Evolutionary conservation across 2,797 vertebrate species (phyloP).

Genomic region (Lacerta bilineata): DNA sequence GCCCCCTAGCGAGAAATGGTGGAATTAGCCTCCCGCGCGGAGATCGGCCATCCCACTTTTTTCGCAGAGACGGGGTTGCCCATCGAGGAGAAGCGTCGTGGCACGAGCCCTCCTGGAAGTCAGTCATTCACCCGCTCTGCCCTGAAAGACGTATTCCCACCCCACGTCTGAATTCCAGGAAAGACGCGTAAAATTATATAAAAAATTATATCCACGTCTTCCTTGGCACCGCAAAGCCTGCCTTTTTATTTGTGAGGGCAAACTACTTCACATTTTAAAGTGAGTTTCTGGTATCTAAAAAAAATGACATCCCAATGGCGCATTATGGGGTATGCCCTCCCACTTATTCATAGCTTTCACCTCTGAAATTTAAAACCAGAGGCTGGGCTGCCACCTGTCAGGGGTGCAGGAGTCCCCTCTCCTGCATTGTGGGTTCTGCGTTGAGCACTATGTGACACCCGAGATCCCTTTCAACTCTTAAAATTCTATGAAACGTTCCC

Average conservation of each 20-base stretch:
- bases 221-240: not conserved
- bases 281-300: not conserved
- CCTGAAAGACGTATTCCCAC: not conserved
- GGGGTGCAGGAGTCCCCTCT: too few species aligned
- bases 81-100: not conserved
- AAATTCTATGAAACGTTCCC: not conserved
- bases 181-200: too few species aligned
- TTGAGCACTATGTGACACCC: too few species aligned
- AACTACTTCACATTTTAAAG: not conserved
- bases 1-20: not conserved
- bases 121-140: not conserved
- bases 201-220: too few species aligned
- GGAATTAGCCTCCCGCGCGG: not conserved
- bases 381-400: too few species aligned
- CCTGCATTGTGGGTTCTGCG: too few species aligned
- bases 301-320: not conserved
- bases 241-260: not conserved
- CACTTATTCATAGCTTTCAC: not conserved
- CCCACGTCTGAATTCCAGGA: too few species aligned
- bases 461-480: too few species aligned
- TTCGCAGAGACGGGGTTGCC: too few species aligned
- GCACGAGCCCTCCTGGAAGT: not conserved
- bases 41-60: not conserved
- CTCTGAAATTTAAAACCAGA: too few species aligned
- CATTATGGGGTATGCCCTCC: not conserved